phyloP scores from a whole-genome alignment of 2,113 vertebrate species.

The Climacteris rufus region DNA sequence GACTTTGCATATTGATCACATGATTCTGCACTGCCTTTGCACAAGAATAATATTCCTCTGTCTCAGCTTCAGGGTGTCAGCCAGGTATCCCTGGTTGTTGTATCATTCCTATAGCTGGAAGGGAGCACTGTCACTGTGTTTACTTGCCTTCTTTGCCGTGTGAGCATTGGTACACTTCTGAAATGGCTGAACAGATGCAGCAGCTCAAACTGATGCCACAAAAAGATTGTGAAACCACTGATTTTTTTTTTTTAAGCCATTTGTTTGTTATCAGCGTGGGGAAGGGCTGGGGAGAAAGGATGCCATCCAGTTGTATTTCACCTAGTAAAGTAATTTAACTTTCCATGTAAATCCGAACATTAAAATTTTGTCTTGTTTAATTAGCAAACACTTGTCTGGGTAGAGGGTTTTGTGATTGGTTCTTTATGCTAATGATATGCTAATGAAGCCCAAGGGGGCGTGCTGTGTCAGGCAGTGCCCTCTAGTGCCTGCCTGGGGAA shows the following conservation, averaged over 20 bases:
- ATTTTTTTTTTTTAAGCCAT: background rate
- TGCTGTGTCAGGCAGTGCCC: background rate
- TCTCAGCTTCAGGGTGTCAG: background rate
- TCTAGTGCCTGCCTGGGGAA: background rate
- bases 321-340: background rate
- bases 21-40: background rate
- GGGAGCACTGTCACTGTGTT: background rate
- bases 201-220: background rate
- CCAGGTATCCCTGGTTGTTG: background rate
- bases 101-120: background rate
- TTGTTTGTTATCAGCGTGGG: background rate
- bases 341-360: background rate
- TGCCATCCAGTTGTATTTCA: background rate
- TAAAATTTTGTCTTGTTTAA: background rate
- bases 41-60: background rate
- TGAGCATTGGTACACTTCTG: background rate
- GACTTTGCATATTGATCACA: background rate
- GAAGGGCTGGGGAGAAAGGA: background rate
- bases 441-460: rapidly evolving
- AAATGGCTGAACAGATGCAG: background rate
- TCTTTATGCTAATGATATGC: background rate
- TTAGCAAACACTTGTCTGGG: rapidly evolving
- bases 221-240: background rate
- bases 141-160: background rate
- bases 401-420: background rate